These are phyloP conservation scores for Limnephilus lunatus DNA, from an alignment of 2,888 invertebrate genomes.

Conservation along the genomic window DNA sequence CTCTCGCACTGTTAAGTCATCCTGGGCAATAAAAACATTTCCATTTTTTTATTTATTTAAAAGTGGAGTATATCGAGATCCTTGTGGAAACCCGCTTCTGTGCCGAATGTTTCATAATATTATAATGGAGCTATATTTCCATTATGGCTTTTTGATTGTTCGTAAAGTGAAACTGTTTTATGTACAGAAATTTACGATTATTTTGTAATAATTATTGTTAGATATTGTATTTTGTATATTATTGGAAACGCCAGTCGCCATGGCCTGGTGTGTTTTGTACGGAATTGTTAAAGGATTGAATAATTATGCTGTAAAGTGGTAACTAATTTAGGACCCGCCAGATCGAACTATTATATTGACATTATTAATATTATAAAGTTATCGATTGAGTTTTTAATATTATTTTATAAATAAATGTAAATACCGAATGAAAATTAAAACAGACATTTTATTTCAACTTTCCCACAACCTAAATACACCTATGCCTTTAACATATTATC, in stretches of 20 bases:
- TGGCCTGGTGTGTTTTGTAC: neutral
- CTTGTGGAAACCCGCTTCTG: neutral
- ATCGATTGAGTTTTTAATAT: conserved; percentile 63
- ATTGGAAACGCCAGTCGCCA: neutral
- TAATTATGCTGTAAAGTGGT: neutral
- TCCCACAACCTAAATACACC: neutral
- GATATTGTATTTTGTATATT: neutral
- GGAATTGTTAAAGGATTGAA: neutral
- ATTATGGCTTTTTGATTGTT: conserved; percentile 43
- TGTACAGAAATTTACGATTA: conserved; percentile 51
- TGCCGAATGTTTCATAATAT: neutral
- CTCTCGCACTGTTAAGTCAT: neutral
- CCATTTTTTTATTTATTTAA: neutral
- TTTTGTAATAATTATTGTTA: conserved; percentile 47
- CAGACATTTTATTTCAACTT: conserved; percentile 49
- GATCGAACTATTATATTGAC: conserved; percentile 48
- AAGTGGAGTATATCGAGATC: neutral
- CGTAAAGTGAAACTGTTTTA: conserved; percentile 37
- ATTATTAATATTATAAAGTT: conserved; percentile 61
- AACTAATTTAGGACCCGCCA: neutral
- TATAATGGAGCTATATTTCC: neutral
- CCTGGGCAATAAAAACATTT: neutral
- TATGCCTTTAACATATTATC: no score
- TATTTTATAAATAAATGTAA: conserved; percentile 64
- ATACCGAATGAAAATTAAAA: conserved; percentile 55